phyloP scores from a whole-genome alignment of 2,113 vertebrate genomes.

The Crotalus helleri region DNA sequence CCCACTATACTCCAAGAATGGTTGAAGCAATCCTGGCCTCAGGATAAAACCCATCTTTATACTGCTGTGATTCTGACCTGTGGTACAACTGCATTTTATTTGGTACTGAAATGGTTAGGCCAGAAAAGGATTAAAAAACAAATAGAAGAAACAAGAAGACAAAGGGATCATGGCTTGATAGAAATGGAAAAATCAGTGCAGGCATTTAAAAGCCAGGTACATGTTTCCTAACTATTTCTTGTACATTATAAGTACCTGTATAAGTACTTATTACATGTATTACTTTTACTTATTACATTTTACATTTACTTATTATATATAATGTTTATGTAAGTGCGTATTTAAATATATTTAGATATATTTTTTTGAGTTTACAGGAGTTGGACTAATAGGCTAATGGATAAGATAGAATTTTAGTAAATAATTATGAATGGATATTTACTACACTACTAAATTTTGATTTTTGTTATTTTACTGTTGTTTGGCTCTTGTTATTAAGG shows the following conservation, averaged over 20 bases:
- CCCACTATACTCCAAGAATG: conserved; percentile 12
- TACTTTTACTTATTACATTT: background rate
- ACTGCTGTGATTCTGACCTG: conserved; percentile 4
- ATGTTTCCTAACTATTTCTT: background rate
- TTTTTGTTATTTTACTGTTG: background rate
- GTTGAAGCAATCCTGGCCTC: conserved; percentile 37
- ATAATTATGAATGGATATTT: background rate
- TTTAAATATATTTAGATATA: background rate
- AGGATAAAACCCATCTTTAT: background rate
- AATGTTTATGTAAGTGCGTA: background rate
- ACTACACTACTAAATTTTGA: background rate
- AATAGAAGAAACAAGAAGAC: conserved; percentile 49
- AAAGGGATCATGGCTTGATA: conserved; percentile 38
- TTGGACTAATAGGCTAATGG: background rate
- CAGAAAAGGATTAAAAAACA: conserved; percentile 38
- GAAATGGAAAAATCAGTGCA: conserved; percentile 55
- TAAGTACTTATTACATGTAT: background rate
- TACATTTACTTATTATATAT: background rate
- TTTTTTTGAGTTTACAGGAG: background rate
- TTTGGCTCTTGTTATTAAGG: background rate
- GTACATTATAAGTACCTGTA: background rate
- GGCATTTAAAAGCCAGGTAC: conserved; percentile 61
- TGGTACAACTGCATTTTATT: background rate
- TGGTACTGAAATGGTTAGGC: conserved; percentile 47
- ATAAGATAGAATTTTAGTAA: background rate